Percentiles rank a stretch among this genome's conserved stretches.
phyloP scores from a whole-genome alignment of 2,888 invertebrate species.

The Euzophera pinguis region DNA sequence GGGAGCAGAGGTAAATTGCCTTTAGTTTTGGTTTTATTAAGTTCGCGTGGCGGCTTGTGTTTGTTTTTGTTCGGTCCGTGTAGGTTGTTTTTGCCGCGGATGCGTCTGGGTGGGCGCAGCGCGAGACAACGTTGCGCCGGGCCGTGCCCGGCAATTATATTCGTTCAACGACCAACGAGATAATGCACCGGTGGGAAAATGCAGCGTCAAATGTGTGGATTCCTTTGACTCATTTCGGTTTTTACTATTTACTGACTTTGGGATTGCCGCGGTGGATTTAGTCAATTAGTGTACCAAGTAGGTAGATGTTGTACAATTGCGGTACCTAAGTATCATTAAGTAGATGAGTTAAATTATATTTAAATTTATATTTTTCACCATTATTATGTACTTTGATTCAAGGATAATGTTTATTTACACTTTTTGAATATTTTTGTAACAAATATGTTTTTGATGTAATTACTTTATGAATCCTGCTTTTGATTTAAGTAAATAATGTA shows the following conservation, averaged over 20 bases:
- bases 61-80: conserved; percentile 72
- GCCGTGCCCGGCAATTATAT: conserved; percentile 53
- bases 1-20: conserved; percentile 72
- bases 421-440: too few relatives aligned
- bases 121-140: conserved; percentile 71
- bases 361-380: too few relatives aligned
- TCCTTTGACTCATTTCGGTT: conserved; percentile 46
- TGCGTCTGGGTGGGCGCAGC: conserved; percentile 71
- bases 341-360: too few relatives aligned
- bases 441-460: too few relatives aligned
- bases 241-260: conserved; percentile 26
- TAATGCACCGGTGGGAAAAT: conserved; percentile 53
- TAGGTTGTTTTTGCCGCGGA: conserved; percentile 57
- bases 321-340: neutral
- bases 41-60: conserved; percentile 71
- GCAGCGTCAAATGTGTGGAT: conserved; percentile 59
- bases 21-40: conserved; percentile 71
- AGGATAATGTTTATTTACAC: too few relatives aligned
- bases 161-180: conserved; percentile 47
- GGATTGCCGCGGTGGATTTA: neutral
- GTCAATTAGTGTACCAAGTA: neutral
- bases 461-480: too few relatives aligned
- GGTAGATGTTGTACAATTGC: neutral
- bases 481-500: too few relatives aligned
- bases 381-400: too few relatives aligned